phyloP scores from a whole-genome alignment of 64 coral and sea anemone genomes.

The Montipora sp. region DNA sequence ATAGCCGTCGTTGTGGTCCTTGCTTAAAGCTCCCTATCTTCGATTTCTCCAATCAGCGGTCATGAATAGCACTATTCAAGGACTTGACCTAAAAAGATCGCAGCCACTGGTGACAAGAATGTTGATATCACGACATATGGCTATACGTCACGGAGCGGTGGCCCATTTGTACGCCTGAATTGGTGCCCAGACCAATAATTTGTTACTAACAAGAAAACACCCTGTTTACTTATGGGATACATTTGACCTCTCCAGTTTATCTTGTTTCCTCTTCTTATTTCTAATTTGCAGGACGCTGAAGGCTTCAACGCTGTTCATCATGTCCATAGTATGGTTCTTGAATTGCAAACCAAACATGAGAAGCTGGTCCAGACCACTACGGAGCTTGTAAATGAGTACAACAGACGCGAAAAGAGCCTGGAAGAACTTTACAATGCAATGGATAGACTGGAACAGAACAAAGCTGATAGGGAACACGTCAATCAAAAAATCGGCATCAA shows the following conservation, averaged over 20 bases:
- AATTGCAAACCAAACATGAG: constrained; percentile 86
- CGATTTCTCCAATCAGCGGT: no score
- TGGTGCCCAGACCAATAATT: no score
- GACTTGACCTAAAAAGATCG: no score
- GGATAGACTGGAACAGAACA: constrained; percentile 81
- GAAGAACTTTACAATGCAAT: constrained; percentile 69
- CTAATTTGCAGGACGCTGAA: constrained; percentile 73
- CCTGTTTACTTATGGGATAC: no score
- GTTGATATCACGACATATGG: no score
- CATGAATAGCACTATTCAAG: no score
- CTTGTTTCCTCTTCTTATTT: background rate
- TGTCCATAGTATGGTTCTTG: constrained; percentile 93
- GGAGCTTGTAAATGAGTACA: constrained; percentile 92
- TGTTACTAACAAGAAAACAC: no score
- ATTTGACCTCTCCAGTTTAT: background rate
- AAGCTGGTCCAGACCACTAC: constrained; percentile 76
- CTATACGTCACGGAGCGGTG: no score
- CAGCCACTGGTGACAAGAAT: no score
- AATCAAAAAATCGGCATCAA: constrained; percentile 88
- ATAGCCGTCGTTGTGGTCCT: no score
- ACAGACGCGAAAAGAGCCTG: constrained; percentile 88
- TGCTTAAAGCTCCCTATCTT: no score
- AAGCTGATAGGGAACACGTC: constrained; percentile 89
- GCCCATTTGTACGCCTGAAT: no score
- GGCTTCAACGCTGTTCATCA: constrained; percentile 93